Conservation (phyloP, 2,888 invertebrate genomes). For the Drosophila neutralis region DNA sequence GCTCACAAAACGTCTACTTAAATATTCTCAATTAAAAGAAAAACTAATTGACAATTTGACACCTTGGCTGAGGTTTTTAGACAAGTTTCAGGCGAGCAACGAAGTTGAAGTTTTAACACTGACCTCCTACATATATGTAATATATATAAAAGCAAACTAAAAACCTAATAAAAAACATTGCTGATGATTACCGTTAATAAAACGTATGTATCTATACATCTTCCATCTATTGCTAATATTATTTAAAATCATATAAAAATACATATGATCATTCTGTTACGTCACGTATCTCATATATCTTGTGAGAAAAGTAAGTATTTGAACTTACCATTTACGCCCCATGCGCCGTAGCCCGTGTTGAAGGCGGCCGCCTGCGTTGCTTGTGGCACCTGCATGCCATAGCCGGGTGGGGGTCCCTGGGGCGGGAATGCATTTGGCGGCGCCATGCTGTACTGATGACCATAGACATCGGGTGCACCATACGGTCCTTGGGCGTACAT, state of each 20-base stretch:
- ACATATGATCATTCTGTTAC: not conserved
- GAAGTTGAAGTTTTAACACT: not conserved
- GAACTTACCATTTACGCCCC: conserved; percentile 77
- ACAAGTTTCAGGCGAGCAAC: not conserved
- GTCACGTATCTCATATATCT: not conserved
- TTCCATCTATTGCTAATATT: not conserved
- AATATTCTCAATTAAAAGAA: not conserved
- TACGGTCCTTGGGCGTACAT: conserved; percentile 79
- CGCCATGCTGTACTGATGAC: conserved; percentile 77
- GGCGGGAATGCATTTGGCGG: conserved; percentile 71
- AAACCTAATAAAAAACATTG: not conserved
- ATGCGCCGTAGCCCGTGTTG: conserved; percentile 77
- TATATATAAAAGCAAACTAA: not conserved
- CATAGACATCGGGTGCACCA: conserved; percentile 61
- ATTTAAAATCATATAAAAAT: not conserved
- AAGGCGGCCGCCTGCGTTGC: conserved; percentile 68
- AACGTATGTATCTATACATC: not conserved
- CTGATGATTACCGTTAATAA: not conserved
- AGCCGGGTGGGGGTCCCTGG: conserved; percentile 60
- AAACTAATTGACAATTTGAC: not conserved
- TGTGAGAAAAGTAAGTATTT: not conserved
- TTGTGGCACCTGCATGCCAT: conserved; percentile 73
- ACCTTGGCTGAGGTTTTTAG: not conserved
- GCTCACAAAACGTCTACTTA: not conserved
- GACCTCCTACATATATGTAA: not conserved